Base-by-base conservation (phyloP, 2,113 vertebrate genomes). In the Nanorana parkeri region DNA sequence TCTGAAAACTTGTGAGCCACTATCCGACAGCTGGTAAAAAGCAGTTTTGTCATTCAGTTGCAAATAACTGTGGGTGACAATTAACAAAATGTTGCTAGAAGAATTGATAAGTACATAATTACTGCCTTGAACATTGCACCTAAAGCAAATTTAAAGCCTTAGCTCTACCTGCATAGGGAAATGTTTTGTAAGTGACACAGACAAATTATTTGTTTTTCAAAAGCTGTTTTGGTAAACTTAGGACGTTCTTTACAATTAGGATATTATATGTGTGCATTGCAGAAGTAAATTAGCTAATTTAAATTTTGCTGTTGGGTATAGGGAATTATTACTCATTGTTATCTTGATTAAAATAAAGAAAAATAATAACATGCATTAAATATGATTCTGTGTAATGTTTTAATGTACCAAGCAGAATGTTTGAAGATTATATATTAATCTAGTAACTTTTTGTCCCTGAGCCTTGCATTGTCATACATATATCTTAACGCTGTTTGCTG, bases 1-100 rank as follows among this genome's bases (percentile, higher is more conserved):
- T 32, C 85, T 90, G 89, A 88, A 90, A 93, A 90, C 90, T 87
- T 84, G 83, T 0, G 7, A 88, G 68, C 88, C 87, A 85, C 81
- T 88, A 84, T 84, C 81, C 84, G 84, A 84, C 83, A 90, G 69
- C 81, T 86, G 85, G 85, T 80, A 90, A 90, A 92, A 89, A 85
- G 84, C 23, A 58, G 29, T 86, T 87, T 92, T 71, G 87, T 74
- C 84, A 84, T 89, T 91, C 85, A 89, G 73, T 85, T 86, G 86
- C 88, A 91, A 92, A 92, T 91, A 91, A 90, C 55, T 61, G 58
- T 83, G 85, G 80, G 80, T 88, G 83, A 90, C 76, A 90, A 91
- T 88, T 89, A 87, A 85, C 75, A 87, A 88, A 85, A 84, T 71
- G 86, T 73, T 88, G 76, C 87, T 89, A 84, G 85, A 87, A 68